These are phyloP conservation scores for Petrocephalus zakoni DNA, from an alignment of 2,113 vertebrate genomes.

Conservation along the genomic window DNA sequence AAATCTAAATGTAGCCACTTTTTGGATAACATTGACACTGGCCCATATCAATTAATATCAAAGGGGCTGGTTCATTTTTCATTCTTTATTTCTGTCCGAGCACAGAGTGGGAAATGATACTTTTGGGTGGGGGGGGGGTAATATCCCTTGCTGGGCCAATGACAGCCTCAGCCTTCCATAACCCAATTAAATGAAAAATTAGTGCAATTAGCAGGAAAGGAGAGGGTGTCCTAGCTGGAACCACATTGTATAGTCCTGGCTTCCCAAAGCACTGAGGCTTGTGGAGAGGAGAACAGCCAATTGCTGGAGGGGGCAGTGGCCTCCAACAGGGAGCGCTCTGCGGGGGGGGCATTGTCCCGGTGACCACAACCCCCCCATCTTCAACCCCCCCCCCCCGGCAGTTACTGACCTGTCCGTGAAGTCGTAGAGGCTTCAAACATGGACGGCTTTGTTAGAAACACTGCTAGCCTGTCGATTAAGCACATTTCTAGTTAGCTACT, in stretches of 20 bases:
- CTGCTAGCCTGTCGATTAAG: neutral
- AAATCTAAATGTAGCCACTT: conserved; percentile 12
- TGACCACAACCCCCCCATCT: neutral
- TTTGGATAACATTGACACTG: conserved; percentile 19
- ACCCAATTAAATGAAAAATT: conserved; percentile 29
- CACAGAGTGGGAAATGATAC: neutral
- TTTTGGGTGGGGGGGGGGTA: neutral
- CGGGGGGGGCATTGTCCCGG: neutral
- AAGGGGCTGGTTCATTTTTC: conserved; percentile 15
- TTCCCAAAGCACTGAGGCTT: conserved; percentile 7
- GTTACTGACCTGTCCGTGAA: neutral
- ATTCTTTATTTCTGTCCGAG: conserved; percentile 18
- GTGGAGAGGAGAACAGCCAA: neutral
- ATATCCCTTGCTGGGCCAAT: neutral
- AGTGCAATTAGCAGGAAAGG: conserved; percentile 26
- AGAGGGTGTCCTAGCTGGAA: conserved; percentile 18
- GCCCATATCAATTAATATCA: conserved; percentile 16
- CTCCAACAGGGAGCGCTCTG: neutral
- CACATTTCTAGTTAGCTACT: neutral
- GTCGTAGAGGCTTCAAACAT: neutral
- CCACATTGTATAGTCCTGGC: neutral
- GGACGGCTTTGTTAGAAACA: neutral
- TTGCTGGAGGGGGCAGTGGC: neutral
- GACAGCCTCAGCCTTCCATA: conserved; percentile 17
- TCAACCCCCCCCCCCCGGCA: neutral